phyloP scores from a whole-genome alignment of 1,140 invertebrate species.

The Lycorma delicatula region DNA sequence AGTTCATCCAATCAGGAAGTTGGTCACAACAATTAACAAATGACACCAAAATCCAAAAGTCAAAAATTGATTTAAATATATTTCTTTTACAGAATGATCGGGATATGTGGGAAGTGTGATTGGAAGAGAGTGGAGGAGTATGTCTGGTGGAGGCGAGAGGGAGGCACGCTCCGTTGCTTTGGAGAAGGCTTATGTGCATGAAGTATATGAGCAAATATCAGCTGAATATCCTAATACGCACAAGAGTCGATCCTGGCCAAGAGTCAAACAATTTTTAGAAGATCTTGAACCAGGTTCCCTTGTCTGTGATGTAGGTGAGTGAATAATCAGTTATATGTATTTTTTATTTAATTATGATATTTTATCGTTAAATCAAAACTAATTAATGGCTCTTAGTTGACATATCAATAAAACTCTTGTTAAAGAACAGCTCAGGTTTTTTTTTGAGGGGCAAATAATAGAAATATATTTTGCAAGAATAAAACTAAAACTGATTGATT shows the following conservation, averaged over 20 bases:
- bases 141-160: conserved; percentile 43
- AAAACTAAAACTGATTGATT: too few relatives aligned
- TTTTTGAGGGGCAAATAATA: background rate
- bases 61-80: too few relatives aligned
- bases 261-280: conserved; percentile 75
- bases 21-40: too few relatives aligned
- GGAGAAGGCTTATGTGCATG: conserved; percentile 90
- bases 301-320: conserved; percentile 85
- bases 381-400: background rate
- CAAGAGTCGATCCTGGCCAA: conserved; percentile 60
- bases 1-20: too few relatives aligned
- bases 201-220: conserved; percentile 85
- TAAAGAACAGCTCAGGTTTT: background rate
- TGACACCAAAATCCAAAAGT: too few relatives aligned
- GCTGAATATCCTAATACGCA: conserved; percentile 39
- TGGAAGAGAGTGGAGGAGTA: conserved; percentile 10
- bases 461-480: too few relatives aligned
- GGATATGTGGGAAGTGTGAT: conserved; percentile 22
- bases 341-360: background rate
- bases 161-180: conserved; percentile 69
- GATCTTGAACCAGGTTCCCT: conserved; percentile 82
- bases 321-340: background rate
- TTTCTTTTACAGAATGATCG: conserved; percentile 9
- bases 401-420: background rate
- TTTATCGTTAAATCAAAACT: background rate